phyloP scores from a whole-genome alignment of 2,888 invertebrate genomes.

The Hermaeophaga mercurialis region DNA sequence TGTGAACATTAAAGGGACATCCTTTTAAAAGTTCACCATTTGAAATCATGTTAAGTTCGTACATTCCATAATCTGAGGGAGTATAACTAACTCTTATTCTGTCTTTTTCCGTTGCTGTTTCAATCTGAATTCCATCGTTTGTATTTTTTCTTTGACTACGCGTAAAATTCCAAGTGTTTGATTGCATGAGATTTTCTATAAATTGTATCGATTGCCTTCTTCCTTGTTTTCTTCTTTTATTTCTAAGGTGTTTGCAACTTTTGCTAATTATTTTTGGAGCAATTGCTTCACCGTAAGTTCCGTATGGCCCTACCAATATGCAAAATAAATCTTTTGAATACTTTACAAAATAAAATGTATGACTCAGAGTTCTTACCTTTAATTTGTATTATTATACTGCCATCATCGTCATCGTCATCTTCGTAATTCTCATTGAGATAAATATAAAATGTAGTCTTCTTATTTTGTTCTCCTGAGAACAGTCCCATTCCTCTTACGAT shows the following conservation, averaged over 20 bases:
- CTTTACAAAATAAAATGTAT: neutral
- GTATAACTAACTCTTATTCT: slow-evolving; percentile 62
- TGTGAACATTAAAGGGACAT: slow-evolving; percentile 64
- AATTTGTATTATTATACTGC: slow-evolving; percentile 48
- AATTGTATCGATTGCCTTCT: slow-evolving; percentile 6
- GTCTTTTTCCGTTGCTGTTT: slow-evolving; percentile 58
- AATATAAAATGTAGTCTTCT: slow-evolving; percentile 64
- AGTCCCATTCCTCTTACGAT: slow-evolving; percentile 67
- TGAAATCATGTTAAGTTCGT: slow-evolving; percentile 64
- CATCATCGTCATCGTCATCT: slow-evolving; percentile 29
- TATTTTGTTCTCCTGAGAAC: slow-evolving; percentile 63
- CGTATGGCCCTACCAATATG: slow-evolving; percentile 53
- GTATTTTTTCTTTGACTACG: slow-evolving; percentile 23
- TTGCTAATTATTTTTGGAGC: slow-evolving; percentile 39
- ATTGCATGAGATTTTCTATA: slow-evolving; percentile 20
- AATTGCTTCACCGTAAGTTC: slow-evolving; percentile 45
- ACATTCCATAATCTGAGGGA: slow-evolving; percentile 61
- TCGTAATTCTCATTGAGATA: slow-evolving; percentile 52
- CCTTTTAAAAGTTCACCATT: slow-evolving; percentile 64
- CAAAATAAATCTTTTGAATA: neutral
- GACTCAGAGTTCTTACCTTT: slow-evolving; percentile 23
- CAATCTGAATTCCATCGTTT: slow-evolving; percentile 60
- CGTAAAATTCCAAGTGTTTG: slow-evolving; percentile 26
- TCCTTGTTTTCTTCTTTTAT: slow-evolving; percentile 5
- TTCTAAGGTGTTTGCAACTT: slow-evolving; percentile 5